Percentiles rank a stretch among this genome's conserved stretches.
phyloP scores from a whole-genome alignment of 1,140 invertebrate genomes.

The Neocloeon triangulifer region DNA sequence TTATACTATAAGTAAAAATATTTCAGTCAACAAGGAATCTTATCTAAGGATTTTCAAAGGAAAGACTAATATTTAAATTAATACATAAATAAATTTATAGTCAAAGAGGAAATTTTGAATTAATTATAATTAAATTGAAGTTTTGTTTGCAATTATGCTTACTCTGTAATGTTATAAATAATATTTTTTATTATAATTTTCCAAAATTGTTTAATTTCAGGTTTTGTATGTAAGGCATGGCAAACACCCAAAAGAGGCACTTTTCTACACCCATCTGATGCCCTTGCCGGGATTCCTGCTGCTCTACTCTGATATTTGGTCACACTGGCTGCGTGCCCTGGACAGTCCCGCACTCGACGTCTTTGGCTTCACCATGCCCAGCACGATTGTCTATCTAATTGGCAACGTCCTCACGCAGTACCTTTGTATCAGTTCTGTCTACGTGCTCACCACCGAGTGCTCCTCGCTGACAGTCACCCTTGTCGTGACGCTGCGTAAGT shows the following conservation, averaged over 20 bases:
- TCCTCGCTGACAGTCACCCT: slow-evolving; percentile 86
- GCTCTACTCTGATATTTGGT: slow-evolving; percentile 45
- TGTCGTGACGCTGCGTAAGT: slow-evolving; percentile 88
- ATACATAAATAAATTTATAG: no score
- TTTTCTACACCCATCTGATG: slow-evolving; percentile 53
- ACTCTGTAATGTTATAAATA: no score
- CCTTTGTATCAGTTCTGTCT: slow-evolving; percentile 87
- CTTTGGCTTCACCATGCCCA: slow-evolving; percentile 33
- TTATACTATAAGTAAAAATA: no score
- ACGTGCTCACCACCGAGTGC: slow-evolving; percentile 80
- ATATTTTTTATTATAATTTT: no score
- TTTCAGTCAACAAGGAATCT: no score
- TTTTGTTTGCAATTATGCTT: no score
- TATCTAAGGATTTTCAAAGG: no score
- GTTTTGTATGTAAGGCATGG: slow-evolving; percentile 58
- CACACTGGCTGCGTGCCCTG: slow-evolving; percentile 37
- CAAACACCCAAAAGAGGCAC: slow-evolving; percentile 83
- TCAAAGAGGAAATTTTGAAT: no score
- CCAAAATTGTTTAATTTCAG: no score
- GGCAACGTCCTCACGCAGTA: slow-evolving; percentile 85
- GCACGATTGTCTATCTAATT: slow-evolving; percentile 54
- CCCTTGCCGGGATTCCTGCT: slow-evolving; percentile 14
- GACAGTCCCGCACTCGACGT: slow-evolving; percentile 25
- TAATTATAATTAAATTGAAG: no score
- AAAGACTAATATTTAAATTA: no score